Conservation (phyloP, 2,797 vertebrate species). For the Molossus molossus region DNA sequence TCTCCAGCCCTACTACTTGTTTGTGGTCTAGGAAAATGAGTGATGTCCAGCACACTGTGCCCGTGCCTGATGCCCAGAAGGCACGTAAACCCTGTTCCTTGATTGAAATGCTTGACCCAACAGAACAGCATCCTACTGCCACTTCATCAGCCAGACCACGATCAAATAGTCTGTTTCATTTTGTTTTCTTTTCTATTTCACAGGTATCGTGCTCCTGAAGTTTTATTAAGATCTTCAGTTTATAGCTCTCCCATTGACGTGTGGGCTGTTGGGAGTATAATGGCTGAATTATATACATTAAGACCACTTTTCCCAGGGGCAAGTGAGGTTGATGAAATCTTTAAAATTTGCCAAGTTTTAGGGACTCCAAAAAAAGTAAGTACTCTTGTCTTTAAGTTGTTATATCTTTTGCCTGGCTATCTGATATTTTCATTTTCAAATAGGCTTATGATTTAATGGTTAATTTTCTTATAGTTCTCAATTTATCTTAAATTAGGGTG, state of each 20-base stretch:
- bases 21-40: not conserved
- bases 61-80: not conserved
- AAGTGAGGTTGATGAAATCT: constrained; percentile 99
- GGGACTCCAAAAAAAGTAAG: constrained; percentile 98
- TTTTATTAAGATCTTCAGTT: constrained; percentile 94
- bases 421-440: constrained; percentile 57
- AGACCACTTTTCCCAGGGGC: constrained; percentile 98
- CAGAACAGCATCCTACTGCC: not conserved
- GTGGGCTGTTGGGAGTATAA: constrained; percentile 99
- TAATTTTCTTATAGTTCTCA: constrained; percentile 33
- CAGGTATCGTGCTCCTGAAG: constrained; percentile 99
- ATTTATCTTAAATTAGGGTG: not conserved
- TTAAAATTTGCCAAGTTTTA: constrained; percentile 99
- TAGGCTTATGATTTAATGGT: not conserved
- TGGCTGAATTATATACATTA: constrained; percentile 98
- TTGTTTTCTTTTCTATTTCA: not conserved
- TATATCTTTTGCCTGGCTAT: not conserved
- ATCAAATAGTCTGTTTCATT: not conserved
- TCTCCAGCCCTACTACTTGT: not conserved
- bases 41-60: not conserved
- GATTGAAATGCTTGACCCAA: not conserved
- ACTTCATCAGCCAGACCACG: not conserved
- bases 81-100: not conserved
- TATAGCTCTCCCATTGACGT: constrained; percentile 98
- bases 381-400: not conserved